Evolutionary conservation across 2,888 invertebrate genomes (phyloP).

Genomic region (Papilio gigon): DNA sequence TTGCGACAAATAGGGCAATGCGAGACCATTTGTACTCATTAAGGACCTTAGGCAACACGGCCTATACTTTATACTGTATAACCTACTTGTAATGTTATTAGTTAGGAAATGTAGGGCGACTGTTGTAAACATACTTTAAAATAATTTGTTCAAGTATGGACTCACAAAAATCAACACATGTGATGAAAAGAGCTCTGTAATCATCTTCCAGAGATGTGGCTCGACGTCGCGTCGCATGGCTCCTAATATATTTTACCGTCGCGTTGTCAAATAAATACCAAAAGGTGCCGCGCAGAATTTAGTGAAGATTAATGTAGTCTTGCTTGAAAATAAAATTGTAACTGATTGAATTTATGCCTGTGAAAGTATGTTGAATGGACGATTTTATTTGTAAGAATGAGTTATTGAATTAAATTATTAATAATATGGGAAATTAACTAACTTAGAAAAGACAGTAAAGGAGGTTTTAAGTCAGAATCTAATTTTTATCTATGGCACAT

Average conservation of each 20-base stretch:
- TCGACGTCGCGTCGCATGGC: background rate
- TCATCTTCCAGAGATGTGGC: background rate
- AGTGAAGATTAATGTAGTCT: conserved; percentile 10
- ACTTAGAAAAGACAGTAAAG: background rate
- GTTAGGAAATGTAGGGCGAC: background rate
- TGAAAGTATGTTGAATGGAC: conserved; percentile 5
- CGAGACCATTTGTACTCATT: conserved; percentile 34
- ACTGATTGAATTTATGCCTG: conserved; percentile 9
- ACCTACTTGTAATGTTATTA: conserved; percentile 1
- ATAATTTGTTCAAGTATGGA: background rate
- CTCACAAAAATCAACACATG: background rate
- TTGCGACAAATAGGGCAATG: conserved; percentile 39
- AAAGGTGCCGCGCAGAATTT: conserved; percentile 5
- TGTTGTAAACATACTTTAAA: background rate
- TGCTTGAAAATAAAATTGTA: background rate
- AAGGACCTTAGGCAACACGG: conserved; percentile 15
- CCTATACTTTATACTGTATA: background rate
- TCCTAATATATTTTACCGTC: conserved; percentile 6
- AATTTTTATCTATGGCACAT: background rate
- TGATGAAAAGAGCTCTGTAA: background rate
- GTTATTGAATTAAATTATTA: background rate
- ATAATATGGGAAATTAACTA: background rate
- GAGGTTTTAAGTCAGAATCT: background rate
- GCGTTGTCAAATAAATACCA: conserved; percentile 5
- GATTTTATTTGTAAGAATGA: background rate